phyloP scores from a whole-genome alignment of 64 coral and sea anemone genomes.

The Montipora efflorescens region DNA sequence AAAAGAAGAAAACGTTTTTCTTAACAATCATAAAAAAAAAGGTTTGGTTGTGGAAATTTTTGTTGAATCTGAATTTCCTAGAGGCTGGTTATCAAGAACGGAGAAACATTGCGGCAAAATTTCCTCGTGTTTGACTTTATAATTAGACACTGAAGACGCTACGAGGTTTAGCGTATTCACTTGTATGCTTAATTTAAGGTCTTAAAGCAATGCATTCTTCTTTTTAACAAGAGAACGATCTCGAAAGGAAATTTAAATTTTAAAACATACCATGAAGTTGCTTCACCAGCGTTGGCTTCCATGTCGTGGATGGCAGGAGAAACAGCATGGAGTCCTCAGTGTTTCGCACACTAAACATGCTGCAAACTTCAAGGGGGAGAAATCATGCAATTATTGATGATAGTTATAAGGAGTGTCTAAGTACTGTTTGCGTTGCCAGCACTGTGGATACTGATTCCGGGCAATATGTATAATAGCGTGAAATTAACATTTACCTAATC shows the following conservation, averaged over 20 bases:
- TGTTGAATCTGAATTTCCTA: background rate
- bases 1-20: background rate
- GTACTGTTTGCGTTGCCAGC: background rate
- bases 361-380: background rate
- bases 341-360: background rate
- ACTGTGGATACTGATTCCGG: constrained; percentile 1
- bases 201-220: constrained; percentile 14
- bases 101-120: background rate
- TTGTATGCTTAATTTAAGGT: background rate
- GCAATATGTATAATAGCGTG: background rate
- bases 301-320: constrained; percentile 3
- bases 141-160: background rate
- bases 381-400: constrained; percentile 11
- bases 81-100: background rate
- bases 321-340: background rate
- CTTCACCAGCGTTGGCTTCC: constrained; percentile 4
- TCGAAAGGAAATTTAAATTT: constrained; percentile 10
- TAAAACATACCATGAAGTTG: background rate
- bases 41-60: background rate
- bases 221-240: background rate
- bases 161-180: background rate
- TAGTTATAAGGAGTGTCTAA: constrained; percentile 1
- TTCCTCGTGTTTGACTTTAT: background rate
- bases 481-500: background rate
- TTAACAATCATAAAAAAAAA: background rate